Evolutionary conservation across 2,888 invertebrate genomes (phyloP).

Genomic region (Campoplex capitator): DNA sequence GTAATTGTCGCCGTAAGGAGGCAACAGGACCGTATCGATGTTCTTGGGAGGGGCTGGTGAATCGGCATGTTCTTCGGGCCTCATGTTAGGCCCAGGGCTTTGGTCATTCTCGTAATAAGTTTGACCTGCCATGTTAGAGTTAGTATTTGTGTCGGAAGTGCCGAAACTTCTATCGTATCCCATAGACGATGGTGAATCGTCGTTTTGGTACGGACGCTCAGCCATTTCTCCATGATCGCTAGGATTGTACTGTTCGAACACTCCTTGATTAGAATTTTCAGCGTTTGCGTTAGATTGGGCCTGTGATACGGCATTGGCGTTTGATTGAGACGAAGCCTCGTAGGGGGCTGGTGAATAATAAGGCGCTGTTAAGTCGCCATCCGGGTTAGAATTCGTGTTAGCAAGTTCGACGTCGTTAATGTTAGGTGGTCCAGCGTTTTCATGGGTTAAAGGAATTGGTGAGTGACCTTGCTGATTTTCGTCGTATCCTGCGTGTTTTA

Average conservation of each 20-base stretch:
- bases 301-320: constrained; percentile 49
- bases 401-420: constrained; percentile 63
- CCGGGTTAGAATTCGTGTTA: constrained; percentile 66
- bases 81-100: neutral
- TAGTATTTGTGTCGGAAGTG: constrained; percentile 47
- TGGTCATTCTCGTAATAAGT: neutral
- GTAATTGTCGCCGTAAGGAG: neutral
- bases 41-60: neutral
- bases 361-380: constrained; percentile 25
- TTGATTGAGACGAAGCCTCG: constrained; percentile 44
- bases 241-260: constrained; percentile 12
- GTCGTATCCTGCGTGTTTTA: constrained; percentile 61
- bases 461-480: constrained; percentile 45
- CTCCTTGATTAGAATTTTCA: constrained; percentile 48
- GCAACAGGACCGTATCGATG: neutral
- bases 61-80: neutral
- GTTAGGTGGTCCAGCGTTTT: constrained; percentile 51
- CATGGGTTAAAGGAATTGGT: constrained; percentile 36
- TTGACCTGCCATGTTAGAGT: constrained; percentile 32
- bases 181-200: constrained; percentile 14
- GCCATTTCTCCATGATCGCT: constrained; percentile 8
- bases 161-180: constrained; percentile 22
- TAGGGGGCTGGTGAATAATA: constrained; percentile 33
- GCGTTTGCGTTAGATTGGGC: constrained; percentile 60
- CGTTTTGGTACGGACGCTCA: constrained; percentile 31